Evolutionary conservation across 2,888 invertebrate genomes (phyloP).

Genomic region (Dryococelus australis): DNA sequence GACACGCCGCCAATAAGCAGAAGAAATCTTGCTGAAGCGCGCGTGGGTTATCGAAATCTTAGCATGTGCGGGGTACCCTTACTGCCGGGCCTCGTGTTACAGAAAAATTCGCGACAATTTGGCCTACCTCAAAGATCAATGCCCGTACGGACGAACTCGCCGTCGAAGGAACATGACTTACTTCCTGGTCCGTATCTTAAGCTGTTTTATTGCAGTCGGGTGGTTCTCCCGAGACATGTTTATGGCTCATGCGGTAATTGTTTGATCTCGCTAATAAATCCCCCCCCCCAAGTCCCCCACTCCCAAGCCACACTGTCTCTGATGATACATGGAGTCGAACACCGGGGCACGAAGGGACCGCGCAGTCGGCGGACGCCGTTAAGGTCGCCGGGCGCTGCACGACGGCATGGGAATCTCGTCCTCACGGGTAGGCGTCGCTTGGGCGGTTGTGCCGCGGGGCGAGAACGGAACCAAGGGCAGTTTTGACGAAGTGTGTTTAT

Average conservation of each 20-base stretch:
- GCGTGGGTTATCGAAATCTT: too few relatives aligned
- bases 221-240: neutral
- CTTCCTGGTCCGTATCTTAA: neutral
- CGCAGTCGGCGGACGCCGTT: neutral
- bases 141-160: too few relatives aligned
- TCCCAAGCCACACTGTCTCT: too few relatives aligned
- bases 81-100: too few relatives aligned
- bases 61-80: too few relatives aligned
- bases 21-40: too few relatives aligned
- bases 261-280: conserved; percentile 4
- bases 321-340: neutral
- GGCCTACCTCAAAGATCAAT: too few relatives aligned
- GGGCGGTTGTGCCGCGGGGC: neutral
- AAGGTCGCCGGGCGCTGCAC: neutral
- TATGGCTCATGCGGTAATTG: neutral
- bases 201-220: neutral
- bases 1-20: too few relatives aligned
- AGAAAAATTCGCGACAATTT: too few relatives aligned
- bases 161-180: too few relatives aligned
- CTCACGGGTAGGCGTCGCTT: neutral
- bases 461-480: neutral
- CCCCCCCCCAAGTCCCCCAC: too few relatives aligned
- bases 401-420: neutral
- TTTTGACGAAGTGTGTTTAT: neutral
- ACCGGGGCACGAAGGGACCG: too few relatives aligned